phyloP scores from a whole-genome alignment of 2,113 vertebrate species.

The Podarcis cretensis region DNA sequence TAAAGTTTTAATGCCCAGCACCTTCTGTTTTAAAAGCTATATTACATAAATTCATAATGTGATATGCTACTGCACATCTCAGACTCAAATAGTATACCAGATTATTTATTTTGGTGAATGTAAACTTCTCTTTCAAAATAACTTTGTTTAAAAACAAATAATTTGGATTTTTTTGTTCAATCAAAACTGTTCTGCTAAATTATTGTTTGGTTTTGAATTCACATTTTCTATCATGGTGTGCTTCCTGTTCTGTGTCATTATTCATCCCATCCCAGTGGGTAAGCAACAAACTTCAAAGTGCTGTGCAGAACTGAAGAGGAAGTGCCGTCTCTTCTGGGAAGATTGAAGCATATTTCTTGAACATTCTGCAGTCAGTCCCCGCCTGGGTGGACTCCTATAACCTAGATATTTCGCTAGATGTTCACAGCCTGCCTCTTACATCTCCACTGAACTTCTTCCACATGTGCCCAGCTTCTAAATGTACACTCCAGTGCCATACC shows the following conservation, averaged over 20 bases:
- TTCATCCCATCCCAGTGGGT: background rate
- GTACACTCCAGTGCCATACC: background rate
- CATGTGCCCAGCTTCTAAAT: background rate
- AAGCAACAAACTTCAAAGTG: background rate
- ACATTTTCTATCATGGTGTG: background rate
- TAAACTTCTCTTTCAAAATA: background rate
- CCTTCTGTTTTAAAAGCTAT: too few species aligned
- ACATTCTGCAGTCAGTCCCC: background rate
- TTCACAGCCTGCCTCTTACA: background rate
- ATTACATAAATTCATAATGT: too few species aligned
- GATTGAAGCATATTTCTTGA: background rate
- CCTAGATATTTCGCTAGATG: background rate
- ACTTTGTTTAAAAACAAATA: background rate
- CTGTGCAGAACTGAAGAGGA: background rate
- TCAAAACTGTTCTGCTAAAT: background rate
- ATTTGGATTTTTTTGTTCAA: background rate
- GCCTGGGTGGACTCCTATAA: background rate
- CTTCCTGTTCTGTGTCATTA: background rate
- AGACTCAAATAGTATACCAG: too few species aligned
- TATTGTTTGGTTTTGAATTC: background rate
- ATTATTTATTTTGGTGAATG: background rate
- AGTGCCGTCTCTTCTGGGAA: background rate
- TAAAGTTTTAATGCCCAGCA: too few species aligned
- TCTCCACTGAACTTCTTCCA: background rate
- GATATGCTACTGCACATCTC: too few species aligned